A percentile compares a stretch with the other conserved stretches of the same genome.
phyloP scores from a whole-genome alignment of 2,113 vertebrate species.

The Cyrtonyx montezumae region DNA sequence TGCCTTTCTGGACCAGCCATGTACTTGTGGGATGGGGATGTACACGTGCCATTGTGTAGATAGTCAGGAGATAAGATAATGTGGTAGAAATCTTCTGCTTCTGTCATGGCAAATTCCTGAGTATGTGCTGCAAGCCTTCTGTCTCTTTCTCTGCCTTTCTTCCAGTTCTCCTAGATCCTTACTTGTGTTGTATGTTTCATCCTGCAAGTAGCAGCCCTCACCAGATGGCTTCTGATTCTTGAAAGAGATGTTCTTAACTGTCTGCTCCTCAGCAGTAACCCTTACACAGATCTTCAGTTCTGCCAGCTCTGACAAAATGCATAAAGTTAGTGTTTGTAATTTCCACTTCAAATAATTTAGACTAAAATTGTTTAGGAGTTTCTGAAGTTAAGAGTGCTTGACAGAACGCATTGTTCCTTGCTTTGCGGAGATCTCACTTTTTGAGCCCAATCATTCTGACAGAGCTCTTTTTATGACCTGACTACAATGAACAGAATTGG shows the following conservation, averaged over 20 bases:
- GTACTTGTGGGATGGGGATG: no score
- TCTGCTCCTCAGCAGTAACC: background rate
- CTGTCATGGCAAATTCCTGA: background rate
- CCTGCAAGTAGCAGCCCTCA: background rate
- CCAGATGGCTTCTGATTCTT: background rate
- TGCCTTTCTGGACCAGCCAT: background rate
- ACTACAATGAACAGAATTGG: background rate
- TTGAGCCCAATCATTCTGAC: background rate
- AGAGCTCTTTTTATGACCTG: background rate
- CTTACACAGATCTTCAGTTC: background rate
- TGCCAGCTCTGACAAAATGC: background rate
- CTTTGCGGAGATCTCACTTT: background rate
- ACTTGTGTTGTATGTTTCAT: background rate
- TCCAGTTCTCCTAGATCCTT: background rate
- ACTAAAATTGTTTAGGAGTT: background rate
- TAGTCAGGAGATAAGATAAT: background rate
- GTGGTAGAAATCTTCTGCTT: background rate
- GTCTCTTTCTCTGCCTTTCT: background rate
- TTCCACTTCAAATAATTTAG: background rate
- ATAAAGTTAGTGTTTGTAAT: background rate
- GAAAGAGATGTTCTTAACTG: background rate
- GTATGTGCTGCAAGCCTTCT: background rate
- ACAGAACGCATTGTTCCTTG: background rate
- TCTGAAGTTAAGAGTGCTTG: background rate
- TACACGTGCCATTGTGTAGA: fast-evolving